Conservation (phyloP, 2,113 vertebrate genomes). For the Phodopus roborovskii region DNA sequence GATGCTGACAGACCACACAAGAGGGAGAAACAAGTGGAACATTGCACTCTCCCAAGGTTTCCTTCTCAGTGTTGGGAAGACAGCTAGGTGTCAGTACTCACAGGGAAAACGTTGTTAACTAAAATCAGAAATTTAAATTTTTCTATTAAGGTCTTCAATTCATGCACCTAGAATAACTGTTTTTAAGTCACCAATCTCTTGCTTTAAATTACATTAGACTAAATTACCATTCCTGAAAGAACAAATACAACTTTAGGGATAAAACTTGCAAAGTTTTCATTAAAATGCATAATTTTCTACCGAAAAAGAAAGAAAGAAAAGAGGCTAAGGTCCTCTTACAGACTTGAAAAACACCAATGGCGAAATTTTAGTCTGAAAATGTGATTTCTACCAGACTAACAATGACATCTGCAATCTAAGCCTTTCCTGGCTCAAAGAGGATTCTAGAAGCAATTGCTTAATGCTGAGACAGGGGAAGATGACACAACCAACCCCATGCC, state of each 20-base stretch:
- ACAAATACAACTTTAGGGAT: background rate
- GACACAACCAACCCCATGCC: constrained; percentile 28
- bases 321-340: background rate
- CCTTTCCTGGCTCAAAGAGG: constrained; percentile 65
- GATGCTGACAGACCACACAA: background rate
- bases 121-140: constrained; percentile 1
- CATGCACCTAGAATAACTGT: background rate
- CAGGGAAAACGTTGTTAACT: background rate
- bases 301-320: background rate
- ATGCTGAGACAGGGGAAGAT: constrained; percentile 40
- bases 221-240: background rate
- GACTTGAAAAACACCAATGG: background rate
- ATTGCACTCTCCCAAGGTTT: background rate
- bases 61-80: background rate
- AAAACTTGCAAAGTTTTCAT: constrained; percentile 34
- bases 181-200: constrained; percentile 22
- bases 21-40: background rate
- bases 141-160: constrained; percentile 18
- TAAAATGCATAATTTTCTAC: constrained; percentile 27
- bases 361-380: background rate
- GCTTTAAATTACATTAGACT: constrained; percentile 31
- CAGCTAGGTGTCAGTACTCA: background rate
- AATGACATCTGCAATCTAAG: constrained; percentile 68
- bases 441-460: constrained; percentile 63
- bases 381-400: constrained; percentile 22